phyloP scores from a whole-genome alignment of 2,888 invertebrate species.

The Lepidochrysops patricia region DNA sequence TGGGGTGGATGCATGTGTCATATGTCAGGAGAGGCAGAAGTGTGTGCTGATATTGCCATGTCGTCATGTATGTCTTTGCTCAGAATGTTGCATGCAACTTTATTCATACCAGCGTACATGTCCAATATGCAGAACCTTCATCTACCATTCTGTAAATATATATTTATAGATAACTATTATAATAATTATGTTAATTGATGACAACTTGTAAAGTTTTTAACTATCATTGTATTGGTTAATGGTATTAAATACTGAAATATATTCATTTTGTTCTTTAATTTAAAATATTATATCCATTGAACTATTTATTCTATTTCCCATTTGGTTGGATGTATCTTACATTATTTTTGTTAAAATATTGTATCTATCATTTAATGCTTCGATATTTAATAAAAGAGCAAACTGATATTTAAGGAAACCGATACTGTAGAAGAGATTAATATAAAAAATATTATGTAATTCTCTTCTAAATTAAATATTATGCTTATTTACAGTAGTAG shows the following conservation, averaged over 20 bases:
- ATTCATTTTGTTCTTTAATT: neutral
- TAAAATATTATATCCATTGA: neutral
- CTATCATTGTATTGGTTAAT: neutral
- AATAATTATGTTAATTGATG: no score
- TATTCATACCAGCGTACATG: constrained; percentile 67
- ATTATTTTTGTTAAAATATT: no score
- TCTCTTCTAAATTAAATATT: no score
- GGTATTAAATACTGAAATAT: neutral
- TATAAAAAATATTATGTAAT: no score
- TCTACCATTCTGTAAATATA: constrained; percentile 71
- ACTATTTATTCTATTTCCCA: neutral
- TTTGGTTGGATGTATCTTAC: neutral
- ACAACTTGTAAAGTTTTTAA: neutral
- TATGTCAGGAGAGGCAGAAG: constrained; percentile 72
- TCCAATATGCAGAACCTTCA: constrained; percentile 71
- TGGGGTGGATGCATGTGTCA: constrained; percentile 63
- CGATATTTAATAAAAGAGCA: no score
- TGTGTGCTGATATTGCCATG: constrained; percentile 73
- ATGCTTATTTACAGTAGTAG: no score
- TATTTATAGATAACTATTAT: constrained; percentile 50
- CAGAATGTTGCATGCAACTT: constrained; percentile 63
- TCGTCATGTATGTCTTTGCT: constrained; percentile 71
- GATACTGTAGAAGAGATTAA: no score
- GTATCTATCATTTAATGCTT: no score
- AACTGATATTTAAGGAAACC: no score